Evolutionary conservation across 2,797 vertebrate species (phyloP), one percentile per base, ranked within the genome.

Genomic region (Danio tinwini): DNA sequence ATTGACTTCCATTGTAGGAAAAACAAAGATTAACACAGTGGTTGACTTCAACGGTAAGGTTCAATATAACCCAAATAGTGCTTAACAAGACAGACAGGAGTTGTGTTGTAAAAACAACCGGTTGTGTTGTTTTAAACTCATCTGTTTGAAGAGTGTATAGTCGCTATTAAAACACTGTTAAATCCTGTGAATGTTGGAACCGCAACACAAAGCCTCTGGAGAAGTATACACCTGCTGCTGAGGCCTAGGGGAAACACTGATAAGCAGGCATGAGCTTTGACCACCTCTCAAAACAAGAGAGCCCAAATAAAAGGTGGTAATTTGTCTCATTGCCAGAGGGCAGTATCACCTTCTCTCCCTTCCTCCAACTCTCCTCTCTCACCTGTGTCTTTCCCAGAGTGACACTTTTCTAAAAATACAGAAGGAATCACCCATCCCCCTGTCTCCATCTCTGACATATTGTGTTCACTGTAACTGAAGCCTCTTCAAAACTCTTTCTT

Each of bases 401-500:
- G 87, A 87, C 85, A 81, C 81, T 82, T 79, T 85, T 86, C 82
- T 82, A 61, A 75, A 84, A 86, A 89, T 86, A 83, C 73, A 63
- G 52, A 58, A 74, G 44, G 17, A 29, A 42, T 63, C 79, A 81
- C 87, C 82, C 76, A 39, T n/a, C 21, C 85, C 85, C 86, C 86
- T 81, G 14, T 47, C 86, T 62, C 78, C 68, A 79, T 84, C 87
- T 84, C 80, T 87, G 85, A 85, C 91, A 91, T 88, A 86, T 91
- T 92, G 89, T 90, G 85, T 92, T 83, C 85, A 77, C 78, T 88
- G 91, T 90, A 93, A 93, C 84, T 75, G 81, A 92, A 92, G 84
- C 85, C 88, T 81, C 84, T 78, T 75, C 70, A 79, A 72, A 29
- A 68, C 73, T 68, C 77, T 68, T 81, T 47, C 81, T 63, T 1